Evolutionary conservation across 2,797 vertebrate species (phyloP), one percentile per base, ranked within the genome.

Genomic region (Champsocephalus esox): DNA sequence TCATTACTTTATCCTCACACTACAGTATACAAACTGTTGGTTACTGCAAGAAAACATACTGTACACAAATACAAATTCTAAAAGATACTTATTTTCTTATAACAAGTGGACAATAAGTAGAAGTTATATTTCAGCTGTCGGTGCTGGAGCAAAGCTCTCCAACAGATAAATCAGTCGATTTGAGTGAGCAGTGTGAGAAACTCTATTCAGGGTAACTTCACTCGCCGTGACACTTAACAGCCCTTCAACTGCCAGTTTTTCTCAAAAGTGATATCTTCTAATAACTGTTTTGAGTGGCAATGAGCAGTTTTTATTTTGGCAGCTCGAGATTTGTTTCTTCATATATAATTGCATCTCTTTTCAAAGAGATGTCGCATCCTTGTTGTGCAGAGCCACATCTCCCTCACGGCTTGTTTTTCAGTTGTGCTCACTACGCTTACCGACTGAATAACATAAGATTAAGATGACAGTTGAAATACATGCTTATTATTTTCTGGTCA

Each of bases 161-260:
- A 50, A 19, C 14, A 71, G 68, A 82, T 69, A 50, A 63, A 66
- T 74, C 45, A 46, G 24, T 56, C 77, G 78, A 59, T 70, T 66
- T 56, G 80, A 77, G 72, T 64, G 65, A 83, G 75, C 70, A 43
- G 48, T 72, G 71, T 69, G 70, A 68, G 68, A 67, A 80, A 72
- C 75, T 84, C 68, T 73, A 84, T 87, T 86, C 77, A 68, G 38
- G 59, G 77, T 75, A 57, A 64, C 67, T 77, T 73, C 65, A 83
- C 51, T 79, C 66, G 46, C 73, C 79, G 54, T 86, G 82, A 83
- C 87, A 84, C 80, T 81, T 77, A 46, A 55, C 81, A 83, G 64
- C 59, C 57, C 60, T 48, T 41, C 72, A 66, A 50, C 64, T 83
- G 83, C 70, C 88, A 85, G 70, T 73, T 84, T 38, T 67, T 67